phyloP scores from a whole-genome alignment of 2,113 vertebrate species.

The Pluvianellus socialis region DNA sequence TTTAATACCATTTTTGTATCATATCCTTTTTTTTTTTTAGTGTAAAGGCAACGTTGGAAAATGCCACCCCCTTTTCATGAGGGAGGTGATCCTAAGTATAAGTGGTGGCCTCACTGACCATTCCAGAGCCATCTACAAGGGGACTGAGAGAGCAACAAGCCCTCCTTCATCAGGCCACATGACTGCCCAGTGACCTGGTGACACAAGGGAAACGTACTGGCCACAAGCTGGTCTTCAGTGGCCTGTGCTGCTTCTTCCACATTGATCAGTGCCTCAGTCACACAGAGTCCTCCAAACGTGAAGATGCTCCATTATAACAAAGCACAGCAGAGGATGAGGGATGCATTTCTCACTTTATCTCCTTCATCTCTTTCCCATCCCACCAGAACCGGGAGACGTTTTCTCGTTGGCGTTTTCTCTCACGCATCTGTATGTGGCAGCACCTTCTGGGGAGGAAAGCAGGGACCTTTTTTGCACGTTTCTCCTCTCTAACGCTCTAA shows the following conservation, averaged over 20 bases:
- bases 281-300: neutral
- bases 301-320: neutral
- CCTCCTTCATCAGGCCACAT: neutral
- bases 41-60: neutral
- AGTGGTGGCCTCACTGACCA: neutral
- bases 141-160: neutral
- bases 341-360: neutral
- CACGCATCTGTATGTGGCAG: neutral
- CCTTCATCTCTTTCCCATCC: neutral
- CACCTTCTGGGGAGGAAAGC: neutral
- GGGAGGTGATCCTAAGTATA: neutral
- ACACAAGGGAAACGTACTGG: rapidly evolving
- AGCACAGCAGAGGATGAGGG: neutral
- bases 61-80: neutral
- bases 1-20: neutral
- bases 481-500: neutral
- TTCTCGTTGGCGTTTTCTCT: neutral
- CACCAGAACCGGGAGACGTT: neutral
- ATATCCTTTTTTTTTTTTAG: neutral
- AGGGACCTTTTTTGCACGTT: neutral
- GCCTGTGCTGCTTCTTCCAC: neutral
- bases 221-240: neutral
- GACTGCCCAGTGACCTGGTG: neutral
- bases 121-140: neutral
- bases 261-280: neutral